A percentile compares a stretch with the other conserved stretches of the same genome.
Conservation (phyloP, 2,113 vertebrate genomes). For the Psittacula cyanocephala region DNA sequence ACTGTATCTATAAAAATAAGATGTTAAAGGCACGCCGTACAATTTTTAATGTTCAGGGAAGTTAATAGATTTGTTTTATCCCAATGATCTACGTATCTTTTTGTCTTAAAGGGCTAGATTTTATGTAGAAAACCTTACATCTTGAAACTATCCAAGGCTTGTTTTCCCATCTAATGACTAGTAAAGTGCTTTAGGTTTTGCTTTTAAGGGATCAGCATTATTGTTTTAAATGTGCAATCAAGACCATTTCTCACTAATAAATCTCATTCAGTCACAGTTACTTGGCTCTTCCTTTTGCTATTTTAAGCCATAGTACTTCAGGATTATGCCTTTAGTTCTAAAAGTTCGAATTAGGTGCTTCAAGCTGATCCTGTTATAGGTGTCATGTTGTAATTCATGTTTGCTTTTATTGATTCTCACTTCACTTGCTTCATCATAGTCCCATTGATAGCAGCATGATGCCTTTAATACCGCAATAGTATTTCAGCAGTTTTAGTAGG, state of each 20-base stretch:
- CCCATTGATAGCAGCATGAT: neutral
- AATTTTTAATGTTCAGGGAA: neutral
- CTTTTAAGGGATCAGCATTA: neutral
- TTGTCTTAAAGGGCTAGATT: neutral
- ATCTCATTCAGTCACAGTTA: neutral
- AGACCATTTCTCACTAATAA: neutral
- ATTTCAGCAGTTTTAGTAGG: neutral
- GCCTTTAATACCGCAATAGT: neutral
- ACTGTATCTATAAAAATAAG: neutral
- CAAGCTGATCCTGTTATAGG: neutral
- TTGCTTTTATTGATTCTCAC: neutral
- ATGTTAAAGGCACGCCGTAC: neutral
- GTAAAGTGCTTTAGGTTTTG: neutral
- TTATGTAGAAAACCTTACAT: neutral
- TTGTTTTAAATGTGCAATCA: neutral
- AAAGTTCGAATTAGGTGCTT: neutral
- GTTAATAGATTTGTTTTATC: neutral
- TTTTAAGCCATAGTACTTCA: neutral
- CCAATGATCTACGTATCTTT: neutral
- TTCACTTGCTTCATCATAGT: neutral
- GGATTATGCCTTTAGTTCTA: neutral
- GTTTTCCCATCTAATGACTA: neutral
- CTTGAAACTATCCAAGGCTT: neutral
- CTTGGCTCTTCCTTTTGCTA: neutral
- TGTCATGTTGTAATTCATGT: neutral